phyloP scores from a whole-genome alignment of 1,140 invertebrate species.

The Macrosteles quadrilineatus region DNA sequence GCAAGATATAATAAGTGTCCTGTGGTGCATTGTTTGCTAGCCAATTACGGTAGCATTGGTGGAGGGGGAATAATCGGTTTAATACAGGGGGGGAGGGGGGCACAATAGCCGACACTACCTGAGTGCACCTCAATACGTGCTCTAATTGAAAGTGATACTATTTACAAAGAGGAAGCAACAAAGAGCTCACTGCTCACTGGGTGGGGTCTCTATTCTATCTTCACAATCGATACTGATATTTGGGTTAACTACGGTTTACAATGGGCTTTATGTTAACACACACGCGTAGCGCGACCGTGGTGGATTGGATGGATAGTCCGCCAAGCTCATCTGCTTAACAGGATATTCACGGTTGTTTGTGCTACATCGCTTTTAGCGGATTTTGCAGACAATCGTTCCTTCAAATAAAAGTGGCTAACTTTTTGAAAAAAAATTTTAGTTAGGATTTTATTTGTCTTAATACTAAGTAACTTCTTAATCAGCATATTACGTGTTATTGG shows the following conservation, averaged over 20 bases:
- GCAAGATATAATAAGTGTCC: slow-evolving; percentile 6
- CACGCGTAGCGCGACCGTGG: background rate
- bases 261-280: slow-evolving; percentile 16
- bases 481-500: no score
- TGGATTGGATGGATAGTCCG: no score
- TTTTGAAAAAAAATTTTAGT: no score
- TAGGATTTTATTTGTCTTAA: no score
- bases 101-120: slow-evolving; percentile 2
- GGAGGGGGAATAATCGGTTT: background rate
- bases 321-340: no score
- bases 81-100: background rate
- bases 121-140: slow-evolving; percentile 5
- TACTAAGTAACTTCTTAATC: no score
- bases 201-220: slow-evolving; percentile 6
- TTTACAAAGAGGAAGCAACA: slow-evolving; percentile 14
- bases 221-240: slow-evolving; percentile 14
- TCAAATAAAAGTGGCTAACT: no score
- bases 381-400: no score
- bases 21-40: slow-evolving; percentile 1
- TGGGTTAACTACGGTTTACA: slow-evolving; percentile 6
- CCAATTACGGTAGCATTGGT: background rate
- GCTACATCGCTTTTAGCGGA: no score
- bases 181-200: slow-evolving; percentile 3
- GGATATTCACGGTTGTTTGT: no score
- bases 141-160: slow-evolving; percentile 14